A percentile compares a stretch with the other conserved stretches of the same genome.
Evolutionary conservation across 1,140 invertebrate genomes (phyloP).

Genomic region (Drosophila serrata): DNA sequence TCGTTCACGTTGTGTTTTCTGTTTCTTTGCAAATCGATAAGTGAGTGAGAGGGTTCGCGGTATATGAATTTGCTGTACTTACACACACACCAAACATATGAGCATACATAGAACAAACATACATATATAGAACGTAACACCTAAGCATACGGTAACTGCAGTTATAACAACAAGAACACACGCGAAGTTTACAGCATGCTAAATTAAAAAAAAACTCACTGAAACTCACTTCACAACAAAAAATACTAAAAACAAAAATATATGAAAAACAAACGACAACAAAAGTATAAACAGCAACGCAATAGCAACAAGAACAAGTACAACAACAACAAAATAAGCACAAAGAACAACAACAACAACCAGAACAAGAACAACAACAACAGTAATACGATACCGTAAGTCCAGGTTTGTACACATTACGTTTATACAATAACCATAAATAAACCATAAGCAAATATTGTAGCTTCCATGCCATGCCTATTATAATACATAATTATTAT

Average conservation of each 20-base stretch:
- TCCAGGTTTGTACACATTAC: constrained; percentile 83
- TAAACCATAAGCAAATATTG: constrained; percentile 28
- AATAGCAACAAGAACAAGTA: constrained; percentile 71
- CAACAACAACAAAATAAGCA: constrained; percentile 40
- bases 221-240: constrained; percentile 67
- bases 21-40: constrained; percentile 33
- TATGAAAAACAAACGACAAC: constrained; percentile 37
- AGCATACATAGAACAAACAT: constrained; percentile 33
- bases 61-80: constrained; percentile 28
- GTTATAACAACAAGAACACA: constrained; percentile 48
- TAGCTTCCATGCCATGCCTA: constrained; percentile 44
- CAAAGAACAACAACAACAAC: constrained; percentile 35
- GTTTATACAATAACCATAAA: constrained; percentile 37
- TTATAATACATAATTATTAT: constrained; percentile 3
- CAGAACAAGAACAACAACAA: constrained; percentile 66
- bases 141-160: constrained; percentile 50
- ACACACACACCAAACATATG: constrained; percentile 23
- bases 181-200: constrained; percentile 74
- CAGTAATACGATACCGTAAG: constrained; percentile 75
- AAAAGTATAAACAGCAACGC: constrained; percentile 70
- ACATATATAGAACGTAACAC: constrained; percentile 48
- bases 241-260: constrained; percentile 48
- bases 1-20: constrained; percentile 52
- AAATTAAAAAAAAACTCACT: constrained; percentile 73
- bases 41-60: constrained; percentile 25